A percentile compares a stretch with the other conserved stretches of the same genome.
These are phyloP conservation scores for Pinctada fucata DNA, from an alignment of 2,888 invertebrate species.

Conservation along the genomic window DNA sequence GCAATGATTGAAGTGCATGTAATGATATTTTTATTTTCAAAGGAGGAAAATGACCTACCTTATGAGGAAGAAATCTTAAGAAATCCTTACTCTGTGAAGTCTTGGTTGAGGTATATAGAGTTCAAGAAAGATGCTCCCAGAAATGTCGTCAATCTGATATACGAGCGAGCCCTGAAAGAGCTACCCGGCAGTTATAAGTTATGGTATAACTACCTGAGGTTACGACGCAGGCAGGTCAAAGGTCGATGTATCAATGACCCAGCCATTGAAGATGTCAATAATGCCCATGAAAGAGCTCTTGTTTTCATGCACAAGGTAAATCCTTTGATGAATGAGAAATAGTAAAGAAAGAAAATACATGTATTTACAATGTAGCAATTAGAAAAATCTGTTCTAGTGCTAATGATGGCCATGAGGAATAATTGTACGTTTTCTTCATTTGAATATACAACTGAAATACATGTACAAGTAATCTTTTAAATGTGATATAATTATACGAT, in stretches of 20 bases:
- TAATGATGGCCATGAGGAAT: too few species aligned
- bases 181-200: conserved; percentile 96
- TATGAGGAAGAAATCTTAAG: conserved; percentile 99
- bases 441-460: too few species aligned
- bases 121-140: conserved; percentile 90
- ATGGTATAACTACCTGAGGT: conserved; percentile 96
- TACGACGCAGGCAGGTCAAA: conserved; percentile 88
- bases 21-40: not conserved
- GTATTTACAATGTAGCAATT: not conserved
- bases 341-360: not conserved
- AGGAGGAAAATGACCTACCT: conserved; percentile 93
- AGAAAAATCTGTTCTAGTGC: too few species aligned
- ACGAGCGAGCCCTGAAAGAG: conserved; percentile 96
- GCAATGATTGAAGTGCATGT: too few species aligned
- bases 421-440: too few species aligned
- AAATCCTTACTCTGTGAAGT: conserved; percentile 98
- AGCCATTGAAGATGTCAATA: conserved; percentile 94
- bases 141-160: conserved; percentile 91
- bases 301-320: conserved; percentile 97
- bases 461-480: too few species aligned
- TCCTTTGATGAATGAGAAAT: not conserved
- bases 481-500: too few species aligned
- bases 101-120: conserved; percentile 98
- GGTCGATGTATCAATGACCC: conserved; percentile 90
- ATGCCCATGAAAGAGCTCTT: conserved; percentile 95